Base-by-base conservation (phyloP, 2,797 vertebrate genomes). In the Poecile montanus region DNA sequence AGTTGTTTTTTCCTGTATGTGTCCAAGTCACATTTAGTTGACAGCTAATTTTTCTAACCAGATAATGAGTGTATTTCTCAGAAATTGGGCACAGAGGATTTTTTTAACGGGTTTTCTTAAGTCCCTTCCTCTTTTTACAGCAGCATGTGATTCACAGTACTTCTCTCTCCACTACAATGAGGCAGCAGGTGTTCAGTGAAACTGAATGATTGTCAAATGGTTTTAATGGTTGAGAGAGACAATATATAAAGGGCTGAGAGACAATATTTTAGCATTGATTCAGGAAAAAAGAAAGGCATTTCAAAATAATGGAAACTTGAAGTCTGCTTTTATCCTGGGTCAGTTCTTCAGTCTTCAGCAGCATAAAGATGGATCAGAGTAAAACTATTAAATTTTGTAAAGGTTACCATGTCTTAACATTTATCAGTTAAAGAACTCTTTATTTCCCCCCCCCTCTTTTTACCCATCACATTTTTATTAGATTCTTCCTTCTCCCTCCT, bases 1-100 rank as follows among this genome's bases (percentile, higher is more conserved):
- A 76, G 53, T 80, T 94, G 80, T 71, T 91, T 83, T 83, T 87
- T 91, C 93, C 85, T 88, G 68, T 82, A n/a, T 58, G 74, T 68
- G 36, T 65, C 76, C 76, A 62, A 63, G 75, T 21, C 1, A 10
- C 42, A n/a, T 75, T 82, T 65, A 89, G 73, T 50, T 93, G 86
- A 81, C 91, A 87, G 84, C 63, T 79, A 65, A 75, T 3, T 7
- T 89, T 91, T 90, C 88, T 29, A 79, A 73, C 47, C 38, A 57
- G 56, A 88, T 79, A 88, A 89, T 75, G 88, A 89, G 78, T 75
- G 58, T 56, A 40, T 87, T 93, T 91, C 80, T 82, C 54, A 76
- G 92, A 77, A 94, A 74, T 0, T 42, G 51, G 38, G 75, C 92
- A 85, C 80, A 60, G 73, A 86, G 73, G 75, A 68, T 88, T 89